Percentiles rank a stretch among this genome's conserved stretches.
phyloP scores from a whole-genome alignment of 2,113 vertebrate genomes.

The Picathartes gymnocephalus region DNA sequence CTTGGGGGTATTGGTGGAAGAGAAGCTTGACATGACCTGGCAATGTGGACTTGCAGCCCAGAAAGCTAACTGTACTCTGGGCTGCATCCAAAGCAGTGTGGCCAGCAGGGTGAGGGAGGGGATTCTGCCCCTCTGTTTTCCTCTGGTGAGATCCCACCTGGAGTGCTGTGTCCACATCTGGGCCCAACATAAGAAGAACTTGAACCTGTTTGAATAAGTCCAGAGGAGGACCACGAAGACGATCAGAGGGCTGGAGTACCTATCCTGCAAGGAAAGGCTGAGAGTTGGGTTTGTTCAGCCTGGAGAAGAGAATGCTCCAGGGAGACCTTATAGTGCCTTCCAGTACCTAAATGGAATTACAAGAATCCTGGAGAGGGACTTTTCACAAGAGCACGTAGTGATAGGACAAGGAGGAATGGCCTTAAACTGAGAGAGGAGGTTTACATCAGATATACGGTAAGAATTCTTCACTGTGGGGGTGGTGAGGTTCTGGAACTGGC shows the following conservation, averaged over 20 bases:
- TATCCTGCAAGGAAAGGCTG: background rate
- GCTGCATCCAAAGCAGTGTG: background rate
- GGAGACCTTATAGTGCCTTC: background rate
- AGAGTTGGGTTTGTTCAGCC: background rate
- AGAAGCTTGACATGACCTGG: background rate
- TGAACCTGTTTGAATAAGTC: background rate
- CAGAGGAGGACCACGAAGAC: background rate
- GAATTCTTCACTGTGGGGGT: background rate
- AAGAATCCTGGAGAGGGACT: background rate
- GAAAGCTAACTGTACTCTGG: background rate
- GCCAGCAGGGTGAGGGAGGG: background rate
- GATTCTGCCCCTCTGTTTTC: background rate
- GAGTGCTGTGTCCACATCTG: too few species aligned
- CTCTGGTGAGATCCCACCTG: background rate
- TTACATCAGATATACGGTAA: background rate
- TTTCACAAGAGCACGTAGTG: background rate
- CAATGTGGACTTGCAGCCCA: background rate
- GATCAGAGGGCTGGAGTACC: background rate
- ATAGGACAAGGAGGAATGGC: background rate
- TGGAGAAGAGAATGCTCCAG: background rate
- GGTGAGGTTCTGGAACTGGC: background rate
- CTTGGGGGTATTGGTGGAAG: background rate
- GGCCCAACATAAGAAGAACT: background rate
- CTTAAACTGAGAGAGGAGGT: background rate
- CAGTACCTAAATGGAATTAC: background rate